Conservation (phyloP, 2,113 vertebrate species). For the Xenopus borealis region DNA sequence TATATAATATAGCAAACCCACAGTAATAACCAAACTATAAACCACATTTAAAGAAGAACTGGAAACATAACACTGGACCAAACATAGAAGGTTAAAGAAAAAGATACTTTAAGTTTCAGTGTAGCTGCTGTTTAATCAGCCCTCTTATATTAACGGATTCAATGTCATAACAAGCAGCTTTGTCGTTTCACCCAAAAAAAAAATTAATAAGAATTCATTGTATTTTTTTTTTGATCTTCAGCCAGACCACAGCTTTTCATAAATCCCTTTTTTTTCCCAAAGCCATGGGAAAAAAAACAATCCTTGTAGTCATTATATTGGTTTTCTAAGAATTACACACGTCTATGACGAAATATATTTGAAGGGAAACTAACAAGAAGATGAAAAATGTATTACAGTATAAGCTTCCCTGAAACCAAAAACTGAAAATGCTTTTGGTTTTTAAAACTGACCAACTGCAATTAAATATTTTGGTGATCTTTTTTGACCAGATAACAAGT, state of each 20-base stretch:
- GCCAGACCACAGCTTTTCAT: slow-evolving; percentile 14
- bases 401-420: too few species aligned
- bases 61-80: slow-evolving; percentile 2
- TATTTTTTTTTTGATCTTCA: slow-evolving; percentile 7
- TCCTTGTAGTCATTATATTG: too few species aligned
- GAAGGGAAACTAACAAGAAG: too few species aligned
- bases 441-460: too few species aligned
- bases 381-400: too few species aligned
- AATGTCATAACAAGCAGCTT: background rate
- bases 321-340: too few species aligned
- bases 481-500: too few species aligned
- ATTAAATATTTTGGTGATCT: too few species aligned
- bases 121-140: background rate
- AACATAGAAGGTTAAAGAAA: slow-evolving; percentile 32
- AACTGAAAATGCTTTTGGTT: too few species aligned
- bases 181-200: background rate
- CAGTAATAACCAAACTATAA: slow-evolving; percentile 13
- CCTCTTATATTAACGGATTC: background rate
- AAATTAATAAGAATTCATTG: background rate
- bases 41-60: slow-evolving; percentile 5
- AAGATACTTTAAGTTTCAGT: background rate
- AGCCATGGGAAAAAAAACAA: background rate
- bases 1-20: background rate
- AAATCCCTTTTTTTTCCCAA: background rate
- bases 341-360: too few species aligned